Percentiles rank a stretch among this genome's conserved stretches.
Evolutionary conservation across 2,888 invertebrate species (phyloP).

Genomic region (Idaea aversata): DNA sequence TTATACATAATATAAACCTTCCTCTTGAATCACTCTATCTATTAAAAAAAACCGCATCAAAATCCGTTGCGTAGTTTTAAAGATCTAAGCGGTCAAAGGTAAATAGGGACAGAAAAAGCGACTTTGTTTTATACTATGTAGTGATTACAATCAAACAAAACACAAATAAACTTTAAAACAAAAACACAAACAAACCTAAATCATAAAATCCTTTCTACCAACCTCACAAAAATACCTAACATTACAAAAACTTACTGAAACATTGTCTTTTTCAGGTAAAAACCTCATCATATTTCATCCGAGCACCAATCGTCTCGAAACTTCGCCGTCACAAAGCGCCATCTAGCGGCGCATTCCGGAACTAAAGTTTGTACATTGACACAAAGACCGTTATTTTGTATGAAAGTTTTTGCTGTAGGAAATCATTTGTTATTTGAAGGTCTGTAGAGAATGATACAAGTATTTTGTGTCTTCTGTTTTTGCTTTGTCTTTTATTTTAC

Average conservation of each 20-base stretch:
- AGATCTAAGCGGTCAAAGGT: too few species aligned
- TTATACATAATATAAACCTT: too few species aligned
- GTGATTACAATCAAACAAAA: too few species aligned
- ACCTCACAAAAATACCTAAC: slow-evolving; percentile 7
- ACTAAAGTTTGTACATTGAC: slow-evolving; percentile 3
- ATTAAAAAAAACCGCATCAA: too few species aligned
- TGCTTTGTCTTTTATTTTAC: neutral
- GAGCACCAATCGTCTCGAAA: slow-evolving; percentile 9
- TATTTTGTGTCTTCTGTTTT: neutral
- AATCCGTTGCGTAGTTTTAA: too few species aligned
- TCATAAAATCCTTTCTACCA: neutral
- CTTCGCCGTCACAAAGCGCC: slow-evolving; percentile 19
- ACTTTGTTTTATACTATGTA: too few species aligned
- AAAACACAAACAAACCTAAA: neutral
- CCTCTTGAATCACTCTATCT: too few species aligned
- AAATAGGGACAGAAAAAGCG: too few species aligned
- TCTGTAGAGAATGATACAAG: neutral
- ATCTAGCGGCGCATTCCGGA: slow-evolving; percentile 21
- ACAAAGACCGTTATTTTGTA: slow-evolving; percentile 2
- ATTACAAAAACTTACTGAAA: slow-evolving; percentile 18
- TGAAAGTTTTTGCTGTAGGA: slow-evolving; percentile 27
- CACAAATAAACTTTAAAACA: too few species aligned
- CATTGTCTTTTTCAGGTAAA: slow-evolving; percentile 30
- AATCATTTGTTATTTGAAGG: neutral
- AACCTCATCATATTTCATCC: slow-evolving; percentile 20